Conservation (phyloP, 2,888 invertebrate species). For the Patella ulyssiponensis region DNA sequence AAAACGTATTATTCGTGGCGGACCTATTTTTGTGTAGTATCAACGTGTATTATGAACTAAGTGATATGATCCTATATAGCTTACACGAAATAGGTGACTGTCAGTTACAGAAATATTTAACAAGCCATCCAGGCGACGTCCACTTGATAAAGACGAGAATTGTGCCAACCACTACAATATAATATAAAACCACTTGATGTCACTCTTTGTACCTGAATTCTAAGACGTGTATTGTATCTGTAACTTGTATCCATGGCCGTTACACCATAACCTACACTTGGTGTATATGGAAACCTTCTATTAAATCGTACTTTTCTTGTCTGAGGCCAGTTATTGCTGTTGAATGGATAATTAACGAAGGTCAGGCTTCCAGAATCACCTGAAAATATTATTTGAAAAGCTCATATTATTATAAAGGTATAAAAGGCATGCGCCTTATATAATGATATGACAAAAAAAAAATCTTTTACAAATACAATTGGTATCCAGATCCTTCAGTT, state of each 20-base stretch:
- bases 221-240: slow-evolving; percentile 21
- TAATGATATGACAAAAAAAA: no score
- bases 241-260: slow-evolving; percentile 24
- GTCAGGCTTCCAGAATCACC: slow-evolving; percentile 23
- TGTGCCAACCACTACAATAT: slow-evolving; percentile 20
- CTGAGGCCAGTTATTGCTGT: slow-evolving; percentile 24
- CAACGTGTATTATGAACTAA: no score
- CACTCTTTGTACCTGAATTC: slow-evolving; percentile 12
- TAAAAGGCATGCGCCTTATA: no score
- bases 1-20: no score
- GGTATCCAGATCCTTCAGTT: no score
- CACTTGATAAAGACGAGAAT: slow-evolving; percentile 23
- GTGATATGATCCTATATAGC: no score
- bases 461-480: no score
- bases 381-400: slow-evolving; percentile 14
- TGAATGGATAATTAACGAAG: slow-evolving; percentile 27
- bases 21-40: no score
- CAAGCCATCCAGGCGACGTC: slow-evolving; percentile 31
- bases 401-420: background rate
- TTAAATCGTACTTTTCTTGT: slow-evolving; percentile 15
- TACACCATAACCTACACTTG: slow-evolving; percentile 16
- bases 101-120: background rate
- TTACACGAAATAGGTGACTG: no score
- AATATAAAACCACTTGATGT: slow-evolving; percentile 13
- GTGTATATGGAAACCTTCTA: slow-evolving; percentile 13